Evolutionary conservation across 2,113 vertebrate species (phyloP).

Genomic region (Hypomesus transpacificus): DNA sequence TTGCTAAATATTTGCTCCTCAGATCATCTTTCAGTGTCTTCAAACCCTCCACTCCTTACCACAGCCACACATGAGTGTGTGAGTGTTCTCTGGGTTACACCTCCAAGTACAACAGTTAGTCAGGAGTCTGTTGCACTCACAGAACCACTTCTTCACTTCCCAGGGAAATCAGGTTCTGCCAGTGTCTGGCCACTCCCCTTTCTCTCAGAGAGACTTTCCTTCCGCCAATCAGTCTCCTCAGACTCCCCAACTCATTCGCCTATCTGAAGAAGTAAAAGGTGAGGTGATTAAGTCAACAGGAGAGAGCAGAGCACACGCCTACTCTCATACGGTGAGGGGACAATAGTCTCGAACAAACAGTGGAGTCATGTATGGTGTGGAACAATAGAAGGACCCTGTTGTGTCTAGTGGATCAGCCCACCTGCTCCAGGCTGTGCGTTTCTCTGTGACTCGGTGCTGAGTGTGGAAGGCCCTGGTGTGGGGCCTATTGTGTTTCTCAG

Average conservation of each 20-base stretch:
- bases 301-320: not conserved
- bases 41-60: not conserved
- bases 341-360: conserved; percentile 37
- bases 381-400: conserved; percentile 39
- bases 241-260: conserved; percentile 46
- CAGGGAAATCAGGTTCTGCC: conserved; percentile 77
- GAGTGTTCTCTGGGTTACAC: conserved; percentile 6
- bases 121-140: conserved; percentile 28
- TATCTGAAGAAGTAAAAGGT: conserved; percentile 61
- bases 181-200: conserved; percentile 71
- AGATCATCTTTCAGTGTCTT: not conserved
- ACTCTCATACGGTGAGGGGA: not conserved
- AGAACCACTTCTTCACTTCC: conserved; percentile 43
- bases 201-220: conserved; percentile 59
- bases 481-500: conserved; percentile 39
- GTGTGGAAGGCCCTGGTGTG: conserved; percentile 39
- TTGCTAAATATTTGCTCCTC: not conserved
- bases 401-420: conserved; percentile 21
- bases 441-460: not conserved
- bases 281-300: conserved; percentile 49
- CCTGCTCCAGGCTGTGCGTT: conserved; percentile 8
- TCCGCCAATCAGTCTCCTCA: conserved; percentile 48
- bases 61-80: conserved; percentile 1
- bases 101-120: conserved; percentile 33
- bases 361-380: conserved; percentile 36